These are phyloP conservation scores for Zeus faber DNA, from an alignment of 2,113 vertebrate genomes.

Conservation along the genomic window DNA sequence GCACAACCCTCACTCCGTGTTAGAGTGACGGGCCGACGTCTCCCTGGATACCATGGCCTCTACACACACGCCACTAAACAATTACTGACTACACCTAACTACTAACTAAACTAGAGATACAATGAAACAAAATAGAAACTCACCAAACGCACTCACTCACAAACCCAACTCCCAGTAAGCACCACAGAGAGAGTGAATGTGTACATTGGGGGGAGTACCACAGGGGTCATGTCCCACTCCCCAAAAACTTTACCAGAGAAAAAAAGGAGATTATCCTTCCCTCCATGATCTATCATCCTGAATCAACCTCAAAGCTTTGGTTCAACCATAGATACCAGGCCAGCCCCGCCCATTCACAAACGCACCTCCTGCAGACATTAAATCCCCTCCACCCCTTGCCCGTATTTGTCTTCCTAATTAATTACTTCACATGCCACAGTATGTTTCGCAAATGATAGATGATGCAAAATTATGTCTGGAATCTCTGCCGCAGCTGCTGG, in stretches of 20 bases:
- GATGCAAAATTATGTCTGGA: constrained; percentile 61
- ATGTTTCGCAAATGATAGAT: constrained; percentile 68
- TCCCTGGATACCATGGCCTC: too few relatives aligned
- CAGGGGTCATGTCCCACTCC: too few relatives aligned
- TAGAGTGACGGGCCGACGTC: too few relatives aligned
- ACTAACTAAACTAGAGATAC: too few relatives aligned
- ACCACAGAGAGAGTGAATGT: constrained; percentile 12
- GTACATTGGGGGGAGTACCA: too few relatives aligned
- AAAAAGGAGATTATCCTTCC: constrained; percentile 56
- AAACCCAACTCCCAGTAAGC: too few relatives aligned
- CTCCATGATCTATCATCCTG: constrained; percentile 56
- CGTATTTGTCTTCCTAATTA: constrained; percentile 73
- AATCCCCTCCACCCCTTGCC: constrained; percentile 50
- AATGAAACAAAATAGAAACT: too few relatives aligned
- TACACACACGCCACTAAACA: too few relatives aligned
- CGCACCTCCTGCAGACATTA: constrained; percentile 53
- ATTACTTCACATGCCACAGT: constrained; percentile 67
- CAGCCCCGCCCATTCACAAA: constrained; percentile 60
- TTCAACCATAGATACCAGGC: constrained; percentile 61
- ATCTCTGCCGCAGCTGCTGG: constrained; percentile 61
- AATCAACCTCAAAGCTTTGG: constrained; percentile 54
- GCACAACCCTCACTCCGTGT: too few relatives aligned
- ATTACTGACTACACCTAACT: too few relatives aligned
- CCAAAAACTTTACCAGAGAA: too few relatives aligned
- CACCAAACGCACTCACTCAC: too few relatives aligned